Conservation (phyloP, 1,140 invertebrate species). For the Palaemon carinicauda region DNA sequence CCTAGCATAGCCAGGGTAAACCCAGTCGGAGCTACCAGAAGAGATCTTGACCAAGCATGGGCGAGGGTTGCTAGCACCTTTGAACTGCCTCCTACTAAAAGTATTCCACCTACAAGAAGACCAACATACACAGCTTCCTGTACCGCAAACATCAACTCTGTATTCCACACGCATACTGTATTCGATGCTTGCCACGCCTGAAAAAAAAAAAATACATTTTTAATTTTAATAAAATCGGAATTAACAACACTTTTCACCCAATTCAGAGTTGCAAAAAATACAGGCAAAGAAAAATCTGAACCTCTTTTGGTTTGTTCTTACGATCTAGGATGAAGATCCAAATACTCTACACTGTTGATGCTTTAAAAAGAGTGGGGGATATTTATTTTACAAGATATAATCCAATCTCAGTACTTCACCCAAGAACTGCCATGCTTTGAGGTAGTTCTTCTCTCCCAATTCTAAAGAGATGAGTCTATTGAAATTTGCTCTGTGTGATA, state of each 20-base stretch:
- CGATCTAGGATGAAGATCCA: no score
- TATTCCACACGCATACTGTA: constrained; percentile 29
- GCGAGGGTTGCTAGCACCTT: constrained; percentile 4
- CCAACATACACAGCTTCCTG: constrained; percentile 14
- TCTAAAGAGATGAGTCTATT: no score
- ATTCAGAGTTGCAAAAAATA: neutral
- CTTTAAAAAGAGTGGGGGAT: no score
- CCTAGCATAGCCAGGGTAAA: constrained; percentile 27
- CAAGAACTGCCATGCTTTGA: no score
- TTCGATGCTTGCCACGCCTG: constrained; percentile 48
- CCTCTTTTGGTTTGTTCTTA: no score
- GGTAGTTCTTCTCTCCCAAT: no score
- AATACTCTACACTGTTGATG: no score
- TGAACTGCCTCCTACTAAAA: constrained; percentile 23
- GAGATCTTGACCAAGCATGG: constrained; percentile 36
- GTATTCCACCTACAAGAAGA: constrained; percentile 22
- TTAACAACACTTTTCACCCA: neutral
- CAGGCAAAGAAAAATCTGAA: neutral
- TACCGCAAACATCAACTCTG: constrained; percentile 21
- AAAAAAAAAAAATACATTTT: no score
- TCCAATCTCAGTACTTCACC: no score
- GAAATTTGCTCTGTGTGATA: no score
- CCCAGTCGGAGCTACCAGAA: constrained; percentile 27
- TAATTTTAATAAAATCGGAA: neutral
- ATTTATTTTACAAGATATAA: no score